Evolutionary conservation across 2,113 vertebrate species (phyloP).

Genomic region (western clawed frog (Xenopus tropicalis)): DNA sequence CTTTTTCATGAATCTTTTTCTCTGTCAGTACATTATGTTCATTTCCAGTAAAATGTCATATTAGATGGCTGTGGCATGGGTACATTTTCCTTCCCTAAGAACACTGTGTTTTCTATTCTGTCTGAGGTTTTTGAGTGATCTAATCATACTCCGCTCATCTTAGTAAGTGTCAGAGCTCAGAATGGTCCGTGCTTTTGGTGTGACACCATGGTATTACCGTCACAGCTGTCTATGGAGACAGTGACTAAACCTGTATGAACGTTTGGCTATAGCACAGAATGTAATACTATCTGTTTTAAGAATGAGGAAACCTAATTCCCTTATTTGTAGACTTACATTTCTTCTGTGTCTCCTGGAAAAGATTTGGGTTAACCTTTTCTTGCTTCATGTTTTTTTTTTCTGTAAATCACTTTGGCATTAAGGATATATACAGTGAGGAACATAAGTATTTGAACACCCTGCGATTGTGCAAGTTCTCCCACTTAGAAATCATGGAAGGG

Average conservation of each 20-base stretch:
- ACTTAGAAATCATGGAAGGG: too few relatives aligned
- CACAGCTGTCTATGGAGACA: not conserved
- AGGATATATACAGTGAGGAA: too few relatives aligned
- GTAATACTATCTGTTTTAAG: not conserved
- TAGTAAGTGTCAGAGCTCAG: not conserved
- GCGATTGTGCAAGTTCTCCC: too few relatives aligned
- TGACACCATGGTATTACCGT: not conserved
- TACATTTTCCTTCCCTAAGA: not conserved
- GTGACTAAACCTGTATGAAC: conserved; percentile 9
- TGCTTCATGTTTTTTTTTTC: too few relatives aligned
- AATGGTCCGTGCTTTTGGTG: conserved; percentile 9
- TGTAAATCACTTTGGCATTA: too few relatives aligned
- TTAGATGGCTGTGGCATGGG: not conserved
- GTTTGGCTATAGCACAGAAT: not conserved
- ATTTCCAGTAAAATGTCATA: too few relatives aligned
- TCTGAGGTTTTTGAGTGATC: not conserved
- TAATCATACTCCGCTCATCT: not conserved
- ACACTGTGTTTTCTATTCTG: conserved; percentile 2
- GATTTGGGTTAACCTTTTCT: too few relatives aligned
- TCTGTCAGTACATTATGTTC: too few relatives aligned
- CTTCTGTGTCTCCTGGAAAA: too few relatives aligned
- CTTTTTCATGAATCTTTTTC: too few relatives aligned
- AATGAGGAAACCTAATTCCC: not conserved
- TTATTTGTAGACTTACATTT: not conserved
- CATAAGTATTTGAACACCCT: too few relatives aligned